Percentiles rank a stretch among this genome's conserved stretches.
Conservation (phyloP, 1,140 invertebrate species). For the Dendrolimus kikuchii region DNA sequence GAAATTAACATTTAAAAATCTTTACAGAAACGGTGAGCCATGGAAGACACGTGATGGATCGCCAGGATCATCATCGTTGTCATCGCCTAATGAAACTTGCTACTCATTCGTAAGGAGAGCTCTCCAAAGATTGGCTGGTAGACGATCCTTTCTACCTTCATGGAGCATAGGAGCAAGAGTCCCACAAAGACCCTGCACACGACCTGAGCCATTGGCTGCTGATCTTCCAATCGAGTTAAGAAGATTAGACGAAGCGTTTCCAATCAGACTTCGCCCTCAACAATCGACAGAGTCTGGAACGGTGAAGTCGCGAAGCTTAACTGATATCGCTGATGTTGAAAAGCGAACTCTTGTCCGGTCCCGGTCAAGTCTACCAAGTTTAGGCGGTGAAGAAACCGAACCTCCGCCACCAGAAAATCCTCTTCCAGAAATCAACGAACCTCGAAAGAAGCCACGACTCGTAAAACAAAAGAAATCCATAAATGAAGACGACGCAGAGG, state of each 20-base stretch:
- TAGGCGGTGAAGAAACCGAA: conserved; percentile 64
- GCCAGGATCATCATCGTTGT: conserved; percentile 87
- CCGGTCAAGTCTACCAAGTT: conserved; percentile 81
- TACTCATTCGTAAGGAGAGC: conserved; percentile 94
- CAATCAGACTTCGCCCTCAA: conserved; percentile 61
- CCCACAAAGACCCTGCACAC: conserved; percentile 62
- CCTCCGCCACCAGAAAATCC: conserved; percentile 33
- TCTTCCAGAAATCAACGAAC: conserved; percentile 35
- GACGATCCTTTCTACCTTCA: conserved; percentile 86
- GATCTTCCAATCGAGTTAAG: conserved; percentile 91
- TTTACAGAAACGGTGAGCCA: conserved; percentile 39
- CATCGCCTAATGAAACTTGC: conserved; percentile 93
- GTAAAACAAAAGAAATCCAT: conserved; percentile 88
- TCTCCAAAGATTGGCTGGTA: conserved; percentile 87
- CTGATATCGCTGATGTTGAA: conserved; percentile 83
- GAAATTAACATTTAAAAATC: neutral
- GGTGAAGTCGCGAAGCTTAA: conserved; percentile 85
- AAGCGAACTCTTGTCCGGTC: conserved; percentile 80
- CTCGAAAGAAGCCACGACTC: conserved; percentile 75
- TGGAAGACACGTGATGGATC: conserved; percentile 74
- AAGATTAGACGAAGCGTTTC: conserved; percentile 83
- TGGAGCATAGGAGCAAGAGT: conserved; percentile 78
- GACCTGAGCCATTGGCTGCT: conserved; percentile 65
- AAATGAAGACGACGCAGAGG: conserved; percentile 78
- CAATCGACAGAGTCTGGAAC: conserved; percentile 69